These are phyloP conservation scores for Macrotus californicus DNA, from an alignment of 2,113 vertebrate species.

Conservation along the genomic window DNA sequence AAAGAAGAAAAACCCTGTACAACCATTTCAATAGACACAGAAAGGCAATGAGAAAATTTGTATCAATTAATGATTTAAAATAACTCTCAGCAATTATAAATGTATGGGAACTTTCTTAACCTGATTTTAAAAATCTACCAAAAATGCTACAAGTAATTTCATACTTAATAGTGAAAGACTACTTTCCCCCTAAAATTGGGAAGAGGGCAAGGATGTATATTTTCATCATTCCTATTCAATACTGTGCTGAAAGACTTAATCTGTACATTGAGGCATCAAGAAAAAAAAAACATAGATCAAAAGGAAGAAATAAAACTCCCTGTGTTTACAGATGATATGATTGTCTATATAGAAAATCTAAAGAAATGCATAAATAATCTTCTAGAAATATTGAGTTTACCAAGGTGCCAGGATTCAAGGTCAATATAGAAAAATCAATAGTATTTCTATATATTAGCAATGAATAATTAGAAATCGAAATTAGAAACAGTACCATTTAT, in stretches of 20 bases:
- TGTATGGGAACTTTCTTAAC: neutral
- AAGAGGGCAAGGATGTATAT: neutral
- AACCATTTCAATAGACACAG: neutral
- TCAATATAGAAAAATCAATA: neutral
- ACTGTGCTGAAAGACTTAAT: neutral
- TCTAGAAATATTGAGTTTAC: neutral
- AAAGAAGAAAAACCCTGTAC: neutral
- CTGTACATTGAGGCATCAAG: neutral
- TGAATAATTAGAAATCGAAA: neutral
- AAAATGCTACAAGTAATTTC: neutral
- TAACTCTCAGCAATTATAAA: neutral
- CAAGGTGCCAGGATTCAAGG: neutral
- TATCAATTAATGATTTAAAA: neutral
- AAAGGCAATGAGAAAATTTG: constrained; percentile 17
- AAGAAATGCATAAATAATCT: neutral
- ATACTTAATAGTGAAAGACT: neutral
- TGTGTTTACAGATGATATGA: neutral
- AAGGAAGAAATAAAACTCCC: neutral
- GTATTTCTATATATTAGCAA: neutral
- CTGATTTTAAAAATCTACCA: neutral
- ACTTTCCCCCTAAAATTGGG: neutral
- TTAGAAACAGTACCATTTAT: neutral
- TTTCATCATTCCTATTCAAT: neutral
- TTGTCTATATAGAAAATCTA: neutral
- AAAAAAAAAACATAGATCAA: neutral